Conservation (phyloP, 2,888 invertebrate genomes). For the Amaurobius ferox region DNA sequence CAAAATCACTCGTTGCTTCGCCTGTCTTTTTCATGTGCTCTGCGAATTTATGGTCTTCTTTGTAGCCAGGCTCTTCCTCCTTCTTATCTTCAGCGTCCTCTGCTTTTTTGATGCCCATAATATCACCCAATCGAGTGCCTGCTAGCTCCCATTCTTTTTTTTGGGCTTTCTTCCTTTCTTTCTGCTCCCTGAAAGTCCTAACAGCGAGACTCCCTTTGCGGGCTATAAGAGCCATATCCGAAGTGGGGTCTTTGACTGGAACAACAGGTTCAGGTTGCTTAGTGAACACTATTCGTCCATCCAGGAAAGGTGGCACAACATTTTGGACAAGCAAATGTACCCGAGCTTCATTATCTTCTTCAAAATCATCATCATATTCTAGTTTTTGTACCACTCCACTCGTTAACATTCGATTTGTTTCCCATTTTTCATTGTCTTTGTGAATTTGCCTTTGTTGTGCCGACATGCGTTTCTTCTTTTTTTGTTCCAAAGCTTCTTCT, state of each 20-base stretch:
- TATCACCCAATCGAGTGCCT: constrained; percentile 95
- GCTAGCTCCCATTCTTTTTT: constrained; percentile 99
- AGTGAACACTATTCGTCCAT: constrained; percentile 98
- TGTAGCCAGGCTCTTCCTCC: constrained; percentile 88
- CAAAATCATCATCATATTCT: constrained; percentile 90
- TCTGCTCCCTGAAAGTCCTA: constrained; percentile 93
- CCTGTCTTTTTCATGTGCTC: constrained; percentile 88
- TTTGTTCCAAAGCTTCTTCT: constrained; percentile 93
- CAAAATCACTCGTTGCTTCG: constrained; percentile 81
- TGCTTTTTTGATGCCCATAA: constrained; percentile 94
- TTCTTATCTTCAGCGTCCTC: constrained; percentile 82
- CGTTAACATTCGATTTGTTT: constrained; percentile 97
- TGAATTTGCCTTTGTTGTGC: constrained; percentile 98
- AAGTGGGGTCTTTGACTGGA: constrained; percentile 95
- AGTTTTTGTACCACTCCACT: constrained; percentile 91
- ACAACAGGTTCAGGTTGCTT: constrained; percentile 99
- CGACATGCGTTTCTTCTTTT: constrained; percentile 93
- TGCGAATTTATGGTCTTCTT: constrained; percentile 96
- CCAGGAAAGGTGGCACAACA: constrained; percentile 98
- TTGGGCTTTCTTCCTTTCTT: constrained; percentile 96
- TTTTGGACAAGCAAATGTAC: constrained; percentile 98
- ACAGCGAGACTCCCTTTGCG: constrained; percentile 94
- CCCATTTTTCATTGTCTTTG: constrained; percentile 99
- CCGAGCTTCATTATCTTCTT: constrained; percentile 95
- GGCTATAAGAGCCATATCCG: constrained; percentile 97